Base-by-base conservation (phyloP, 2,797 vertebrate genomes). In the Carapus acus region DNA sequence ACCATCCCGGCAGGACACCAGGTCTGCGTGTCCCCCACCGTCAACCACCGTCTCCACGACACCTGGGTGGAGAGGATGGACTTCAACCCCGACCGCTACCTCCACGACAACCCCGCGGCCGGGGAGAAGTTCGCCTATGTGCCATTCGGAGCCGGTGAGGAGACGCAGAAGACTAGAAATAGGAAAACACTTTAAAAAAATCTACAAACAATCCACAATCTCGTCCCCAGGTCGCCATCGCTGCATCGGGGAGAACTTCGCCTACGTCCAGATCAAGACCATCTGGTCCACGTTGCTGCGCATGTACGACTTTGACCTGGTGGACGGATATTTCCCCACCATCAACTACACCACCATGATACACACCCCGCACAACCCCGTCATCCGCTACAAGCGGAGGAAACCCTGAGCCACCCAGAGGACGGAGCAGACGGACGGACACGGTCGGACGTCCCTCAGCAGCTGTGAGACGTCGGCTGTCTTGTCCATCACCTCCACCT, bases 321-420 rank as follows among this genome's bases (percentile, higher is more conserved):
- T 90, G 47, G 79, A 96, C 36, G 90, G 88, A 58, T 92, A 94
- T 74, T 99, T 99, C 77, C 96, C 96, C 9, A 83, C 86, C 6
- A 87, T 99, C 73, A 97, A 99, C 88, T 98, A 95, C 39, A 94
- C 91, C 24, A 99, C 96, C 0, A 98, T 99, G 96, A 98, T 98
- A 62, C 96, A 99, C 74, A 99, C 96, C 1, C 94, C 96, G 2
- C 80, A 90, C 78, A 91, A 92, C 58, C 93, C 96, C 9, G 0
- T 98, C 75, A 97, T 99, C 85, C 85, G 77, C 80, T 99, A 98
- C 68, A 90, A 88, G 70, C 88, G 81, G 71, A 89, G 93, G 57
- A 83, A 77, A 50, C 69, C 70, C 49, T 92, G 85, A 90, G 55
- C 46, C 40, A 21, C 22, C 8, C 33, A 18, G 16, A 20, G 15